Base-by-base conservation (phyloP, 1,140 invertebrate species). In the Nasonia giraulti region DNA sequence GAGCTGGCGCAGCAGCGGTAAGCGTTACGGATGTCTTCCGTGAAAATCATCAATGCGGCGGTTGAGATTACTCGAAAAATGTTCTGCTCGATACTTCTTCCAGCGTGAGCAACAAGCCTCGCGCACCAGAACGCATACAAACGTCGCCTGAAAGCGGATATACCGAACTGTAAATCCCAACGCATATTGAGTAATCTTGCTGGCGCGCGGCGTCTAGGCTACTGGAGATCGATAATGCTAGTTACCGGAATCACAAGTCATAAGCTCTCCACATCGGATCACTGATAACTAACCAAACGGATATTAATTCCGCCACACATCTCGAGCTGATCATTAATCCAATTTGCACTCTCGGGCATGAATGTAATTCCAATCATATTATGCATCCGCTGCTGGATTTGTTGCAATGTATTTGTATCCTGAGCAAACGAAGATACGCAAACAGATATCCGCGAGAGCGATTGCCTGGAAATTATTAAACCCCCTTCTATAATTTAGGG, bases 281-380 rank as follows among this genome's bases (percentile, higher is more conserved):
- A 33, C 23, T 17, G 23, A 8, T 12, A 71, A 31, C 68, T 71
- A 31, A 33, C 68, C 31, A 17, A 71, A 71, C 31, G 68, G 68
- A 71, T 71, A 71, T 71, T 71, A 71, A 71, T 71, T 71, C 31
- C 31, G 14, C 31, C 68, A 31, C 31, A 71, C 68, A 31, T 71
- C 68, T 71, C 68, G 12, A 71, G 31, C 68, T 71, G 68, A 71
- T 71, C 68, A 71, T 71, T 71, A 31, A 33, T 17, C 68, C 68
- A 71, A 31, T 71, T 71, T 71, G 68, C 23, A 33, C 68, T 27
- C 31, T 31, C 31, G 14, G 14, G 5, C 68, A 31, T 71, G 68
- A 71, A 31, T 71, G 14, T 71, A 31, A 31, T 33, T 71, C 12
- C 68, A 71, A 62, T 62, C 20, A 62, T 20, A 62, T 62, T 62